Conservation (phyloP, 1,140 invertebrate genomes). For the Rhynchophorus ferrugineus region DNA sequence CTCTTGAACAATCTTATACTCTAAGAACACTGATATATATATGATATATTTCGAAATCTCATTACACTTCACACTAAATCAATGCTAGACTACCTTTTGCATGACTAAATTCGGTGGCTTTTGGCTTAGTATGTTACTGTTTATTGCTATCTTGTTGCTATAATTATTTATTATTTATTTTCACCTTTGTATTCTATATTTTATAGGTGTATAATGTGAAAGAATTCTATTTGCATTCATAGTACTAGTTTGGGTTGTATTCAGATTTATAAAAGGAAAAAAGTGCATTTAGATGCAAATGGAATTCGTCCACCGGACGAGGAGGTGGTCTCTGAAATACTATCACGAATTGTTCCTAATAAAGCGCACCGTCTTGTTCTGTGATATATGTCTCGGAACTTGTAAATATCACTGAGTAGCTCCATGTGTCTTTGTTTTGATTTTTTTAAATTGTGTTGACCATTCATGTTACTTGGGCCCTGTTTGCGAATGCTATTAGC, state of each 20-base stretch:
- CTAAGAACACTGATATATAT: too few relatives aligned
- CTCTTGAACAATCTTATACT: background rate
- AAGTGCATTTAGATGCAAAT: too few relatives aligned
- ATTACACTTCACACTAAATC: background rate
- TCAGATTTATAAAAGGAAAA: too few relatives aligned
- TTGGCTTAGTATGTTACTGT: slow-evolving; percentile 16
- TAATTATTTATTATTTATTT: too few relatives aligned
- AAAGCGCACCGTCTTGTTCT: slow-evolving; percentile 17
- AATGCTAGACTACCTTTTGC: background rate
- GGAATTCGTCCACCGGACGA: too few relatives aligned
- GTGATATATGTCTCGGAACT: too few relatives aligned
- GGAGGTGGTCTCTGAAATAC: too few relatives aligned
- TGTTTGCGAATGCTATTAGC: slow-evolving; percentile 27
- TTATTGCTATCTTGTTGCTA: background rate
- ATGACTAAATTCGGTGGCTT: background rate
- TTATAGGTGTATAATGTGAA: too few relatives aligned
- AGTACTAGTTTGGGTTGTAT: too few relatives aligned
- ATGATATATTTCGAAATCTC: background rate
- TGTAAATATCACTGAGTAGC: slow-evolving; percentile 10
- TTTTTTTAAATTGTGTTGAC: too few relatives aligned
- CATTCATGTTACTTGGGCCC: slow-evolving; percentile 20
- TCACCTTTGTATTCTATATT: background rate
- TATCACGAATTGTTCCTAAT: too few relatives aligned
- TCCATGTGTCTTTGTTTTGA: slow-evolving; percentile 15
- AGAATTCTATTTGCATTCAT: too few relatives aligned